Percentiles rank a stretch among this genome's conserved stretches.
Conservation (phyloP, 2,888 invertebrate species). For the Hedya salicella region DNA sequence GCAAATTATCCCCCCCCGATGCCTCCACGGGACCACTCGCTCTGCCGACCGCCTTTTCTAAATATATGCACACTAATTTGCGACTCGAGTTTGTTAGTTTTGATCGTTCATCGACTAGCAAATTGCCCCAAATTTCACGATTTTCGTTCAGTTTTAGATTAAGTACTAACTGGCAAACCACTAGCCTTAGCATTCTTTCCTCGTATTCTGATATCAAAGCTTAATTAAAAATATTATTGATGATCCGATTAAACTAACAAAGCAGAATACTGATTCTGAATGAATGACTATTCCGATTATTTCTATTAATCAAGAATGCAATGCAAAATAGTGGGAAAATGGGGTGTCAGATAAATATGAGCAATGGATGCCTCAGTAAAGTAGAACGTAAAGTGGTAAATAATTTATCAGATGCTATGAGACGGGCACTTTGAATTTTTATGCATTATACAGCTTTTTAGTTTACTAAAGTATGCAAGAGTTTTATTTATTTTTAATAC, state of each 20-base stretch:
- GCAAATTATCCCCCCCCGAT: constrained; percentile 71
- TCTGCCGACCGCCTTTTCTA: constrained; percentile 55
- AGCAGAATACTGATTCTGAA: too few species aligned
- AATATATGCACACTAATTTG: constrained; percentile 49
- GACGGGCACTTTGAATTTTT: not conserved
- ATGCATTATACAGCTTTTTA: not conserved
- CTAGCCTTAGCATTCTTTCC: not conserved
- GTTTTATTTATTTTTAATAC: not conserved
- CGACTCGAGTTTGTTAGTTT: constrained; percentile 31
- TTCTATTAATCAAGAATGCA: not conserved
- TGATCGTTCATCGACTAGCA: not conserved
- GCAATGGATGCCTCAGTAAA: not conserved
- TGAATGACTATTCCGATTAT: too few species aligned
- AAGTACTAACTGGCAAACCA: not conserved
- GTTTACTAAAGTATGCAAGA: not conserved
- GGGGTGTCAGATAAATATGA: not conserved
- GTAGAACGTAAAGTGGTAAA: not conserved
- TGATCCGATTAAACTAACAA: too few species aligned
- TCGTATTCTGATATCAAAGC: too few species aligned
- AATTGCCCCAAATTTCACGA: not conserved
- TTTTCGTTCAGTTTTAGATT: not conserved
- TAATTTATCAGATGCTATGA: constrained; percentile 11
- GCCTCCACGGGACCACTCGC: constrained; percentile 56
- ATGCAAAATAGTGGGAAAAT: not conserved
- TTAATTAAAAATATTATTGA: too few species aligned